phyloP scores from a whole-genome alignment of 2,113 vertebrate species.

The Leucopsar rothschildi region DNA sequence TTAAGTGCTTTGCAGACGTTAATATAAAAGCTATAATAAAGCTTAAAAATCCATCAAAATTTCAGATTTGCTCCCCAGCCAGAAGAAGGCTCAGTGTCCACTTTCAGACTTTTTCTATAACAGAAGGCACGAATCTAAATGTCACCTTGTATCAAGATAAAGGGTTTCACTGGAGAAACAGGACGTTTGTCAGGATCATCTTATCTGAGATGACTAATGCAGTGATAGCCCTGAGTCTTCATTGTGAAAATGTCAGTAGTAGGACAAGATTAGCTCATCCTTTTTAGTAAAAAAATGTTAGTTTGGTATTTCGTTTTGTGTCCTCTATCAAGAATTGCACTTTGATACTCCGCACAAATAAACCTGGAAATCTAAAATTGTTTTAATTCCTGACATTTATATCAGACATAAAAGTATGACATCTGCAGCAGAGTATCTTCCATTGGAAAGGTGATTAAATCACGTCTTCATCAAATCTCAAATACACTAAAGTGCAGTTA shows the following conservation, averaged over 20 bases:
- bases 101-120: neutral
- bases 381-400: neutral
- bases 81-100: neutral
- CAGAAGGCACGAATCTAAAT: conserved; percentile 26
- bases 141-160: neutral
- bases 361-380: neutral
- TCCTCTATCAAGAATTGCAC: neutral
- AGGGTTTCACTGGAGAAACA: neutral
- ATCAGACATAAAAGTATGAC: fast-evolving
- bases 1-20: neutral
- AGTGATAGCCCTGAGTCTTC: neutral
- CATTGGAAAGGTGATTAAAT: neutral
- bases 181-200: neutral
- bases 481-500: too few species aligned
- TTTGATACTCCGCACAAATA: neutral
- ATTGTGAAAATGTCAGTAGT: neutral
- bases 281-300: neutral
- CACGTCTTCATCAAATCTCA: neutral
- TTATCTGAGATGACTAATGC: neutral
- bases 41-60: neutral
- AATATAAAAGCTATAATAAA: neutral
- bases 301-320: neutral
- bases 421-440: neutral
- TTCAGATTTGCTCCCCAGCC: neutral
- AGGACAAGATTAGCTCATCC: neutral